A percentile compares a stretch with the other conserved stretches of the same genome.
Evolutionary conservation across 2,797 vertebrate genomes (phyloP).

Genomic region (Uromys caudimaculatus): DNA sequence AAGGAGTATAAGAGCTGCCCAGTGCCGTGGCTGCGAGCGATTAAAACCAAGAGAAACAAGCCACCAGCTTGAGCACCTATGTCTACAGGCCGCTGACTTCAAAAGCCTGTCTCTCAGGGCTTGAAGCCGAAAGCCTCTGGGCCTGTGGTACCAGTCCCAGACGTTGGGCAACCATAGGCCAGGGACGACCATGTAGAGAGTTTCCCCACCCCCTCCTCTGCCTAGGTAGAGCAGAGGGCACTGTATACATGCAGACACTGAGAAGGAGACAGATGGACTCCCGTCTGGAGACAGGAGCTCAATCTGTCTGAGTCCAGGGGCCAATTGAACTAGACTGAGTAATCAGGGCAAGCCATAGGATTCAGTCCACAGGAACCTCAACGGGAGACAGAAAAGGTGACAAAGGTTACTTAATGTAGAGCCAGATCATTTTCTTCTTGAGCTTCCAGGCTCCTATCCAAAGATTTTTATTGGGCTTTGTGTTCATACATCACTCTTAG

Average conservation of each 20-base stretch:
- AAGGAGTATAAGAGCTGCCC: not conserved
- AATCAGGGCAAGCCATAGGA: not conserved
- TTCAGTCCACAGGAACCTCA: not conserved
- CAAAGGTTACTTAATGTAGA: not conserved
- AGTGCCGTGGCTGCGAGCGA: too few species aligned
- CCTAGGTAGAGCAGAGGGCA: not conserved
- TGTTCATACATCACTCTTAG: not conserved
- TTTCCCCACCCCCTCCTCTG: not conserved
- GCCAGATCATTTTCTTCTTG: not conserved
- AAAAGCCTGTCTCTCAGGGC: not conserved
- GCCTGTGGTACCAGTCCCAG: not conserved
- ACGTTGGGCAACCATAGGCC: not conserved
- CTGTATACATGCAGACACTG: not conserved
- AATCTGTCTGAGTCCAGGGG: not conserved
- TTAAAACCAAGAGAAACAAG: too few species aligned
- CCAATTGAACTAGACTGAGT: not conserved
- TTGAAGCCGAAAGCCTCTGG: not conserved
- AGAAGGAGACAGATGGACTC: not conserved
- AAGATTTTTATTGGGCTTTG: slow-evolving; percentile 62
- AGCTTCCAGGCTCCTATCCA: slow-evolving; percentile 1
- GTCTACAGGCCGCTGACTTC: not conserved
- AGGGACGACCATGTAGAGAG: not conserved
- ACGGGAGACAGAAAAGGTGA: not conserved
- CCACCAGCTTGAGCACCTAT: not conserved
- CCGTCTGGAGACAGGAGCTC: not conserved